Conservation (phyloP, 2,113 vertebrate species). For the Marcusenius ussheri region DNA sequence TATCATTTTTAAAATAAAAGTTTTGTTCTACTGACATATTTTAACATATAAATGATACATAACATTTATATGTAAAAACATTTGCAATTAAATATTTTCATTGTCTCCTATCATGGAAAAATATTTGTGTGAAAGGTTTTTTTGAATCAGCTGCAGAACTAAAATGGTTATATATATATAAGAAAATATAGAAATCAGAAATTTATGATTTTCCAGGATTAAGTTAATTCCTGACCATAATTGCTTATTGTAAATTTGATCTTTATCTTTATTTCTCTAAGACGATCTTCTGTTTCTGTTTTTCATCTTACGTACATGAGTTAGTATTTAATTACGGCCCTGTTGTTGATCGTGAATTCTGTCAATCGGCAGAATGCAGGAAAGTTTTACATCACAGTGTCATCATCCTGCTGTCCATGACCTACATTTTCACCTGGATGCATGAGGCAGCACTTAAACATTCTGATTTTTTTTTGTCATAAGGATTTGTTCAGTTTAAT, state of each 20-base stretch:
- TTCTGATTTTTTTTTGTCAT: neutral
- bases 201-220: neutral
- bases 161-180: neutral
- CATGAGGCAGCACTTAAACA: neutral
- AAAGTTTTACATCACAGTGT: neutral
- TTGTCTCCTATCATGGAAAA: neutral
- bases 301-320: neutral
- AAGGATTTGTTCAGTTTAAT: neutral
- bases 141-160: neutral
- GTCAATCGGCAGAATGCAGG: neutral
- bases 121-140: neutral
- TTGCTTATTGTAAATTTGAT: neutral
- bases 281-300: neutral
- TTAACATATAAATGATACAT: neutral
- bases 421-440: neutral
- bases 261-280: neutral
- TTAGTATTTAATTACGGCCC: neutral
- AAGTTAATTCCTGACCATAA: neutral
- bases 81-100: neutral
- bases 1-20: neutral
- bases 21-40: neutral
- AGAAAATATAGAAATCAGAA: neutral
- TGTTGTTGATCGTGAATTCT: neutral
- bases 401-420: neutral
- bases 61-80: neutral